Base-by-base conservation (phyloP, 2,888 invertebrate species). In the Proisotoma minuta region DNA sequence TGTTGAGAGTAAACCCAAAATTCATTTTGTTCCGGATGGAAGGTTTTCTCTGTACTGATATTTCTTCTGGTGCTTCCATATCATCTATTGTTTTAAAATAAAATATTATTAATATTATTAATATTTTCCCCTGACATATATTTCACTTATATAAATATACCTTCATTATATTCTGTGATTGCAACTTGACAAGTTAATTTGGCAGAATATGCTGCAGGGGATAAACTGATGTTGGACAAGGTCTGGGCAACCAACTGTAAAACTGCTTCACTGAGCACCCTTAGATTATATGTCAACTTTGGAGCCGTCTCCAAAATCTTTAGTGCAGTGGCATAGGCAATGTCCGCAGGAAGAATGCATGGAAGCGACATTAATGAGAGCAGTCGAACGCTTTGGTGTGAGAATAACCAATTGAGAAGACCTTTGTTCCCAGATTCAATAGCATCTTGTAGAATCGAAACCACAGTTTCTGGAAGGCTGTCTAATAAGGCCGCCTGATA, bases 361-460 rank as follows among this genome's bases (percentile, higher is more conserved):
- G 96, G 95, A 63, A 95, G 81, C 57, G 90, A 87, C 62, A 91
- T 79, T 28, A 91, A 80, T 0, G 90, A 88, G 1, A 95, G 79
- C 51, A 91, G 80, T 74, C 90, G 87, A 78, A 93, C 85, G 49
- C 90, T 88, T 69, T 85, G 83, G 75, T 89, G 88, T 73, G 88
- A 86, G 80, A 93, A 91, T 69, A 95, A 80, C 91, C 93, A 94
- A 78, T 91, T 93, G 60, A 91, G 82, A 26, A 96, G 78, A 2
- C 94, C 94, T 76, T 87, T 89, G 79, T 96, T 95, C 0, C 94
- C 91, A 0, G 91, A 86, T 77, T 94, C 91, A 70, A 94, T 92
- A 0, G 93, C 94, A 76, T 91, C 90, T 82, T 95, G 93, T 78
- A 96, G 89, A 75, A 91, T 87, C 73, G 86, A 87, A 78, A 91